Evolutionary conservation across 2,888 invertebrate species (phyloP), one percentile per base, ranked within the genome.

Genomic region (Cephalotes varians): DNA sequence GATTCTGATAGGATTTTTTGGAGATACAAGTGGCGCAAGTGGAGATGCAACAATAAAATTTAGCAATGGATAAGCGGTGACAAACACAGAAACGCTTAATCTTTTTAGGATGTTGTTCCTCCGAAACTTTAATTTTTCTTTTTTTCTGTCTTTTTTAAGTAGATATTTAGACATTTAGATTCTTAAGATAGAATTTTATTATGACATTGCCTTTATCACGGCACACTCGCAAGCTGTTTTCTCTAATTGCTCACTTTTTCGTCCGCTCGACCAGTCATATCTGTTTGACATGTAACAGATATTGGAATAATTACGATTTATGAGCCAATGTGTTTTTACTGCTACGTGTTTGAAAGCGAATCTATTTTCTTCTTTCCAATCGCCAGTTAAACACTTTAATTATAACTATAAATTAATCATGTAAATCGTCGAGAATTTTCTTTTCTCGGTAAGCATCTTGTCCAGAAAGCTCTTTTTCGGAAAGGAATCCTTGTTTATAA

Each of bases 231-330:
- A 40, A 71, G 18, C 12, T 37, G 2, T 40, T 56, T 58, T 4
- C 18, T 72, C n/a, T 28, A 28, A 72, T 15, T 58, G 12, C 28
- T 40, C n/a, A 56, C 15, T 60, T 60, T 73, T 73, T 58, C 40
- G 58, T 31, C 44, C 12, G 15, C 10, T 64, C 40, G 44, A 4
- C 25, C 18, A 9, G 31, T 40, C 6, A n/a, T n/a, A n/a, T n/a
- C n/a, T n/a, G n/a, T 49, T n/a, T 12, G 25, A 58, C 12, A 40
- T 56, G 10, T 40, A 56, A 56, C 34, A 54, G 31, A 67, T 47
- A 10, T 1, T 54, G 4, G 6, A 58, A 58, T 44, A 60, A 47
- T 73, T 34, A 60, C 10, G 9, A 54, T 25, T 15, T 15, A 71
- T 71, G 0, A 54, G 10, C 1, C 2, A 25, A 71, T 5, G 9